These are phyloP conservation scores for Octodon degus DNA, from an alignment of 2,113 vertebrate species.

Conservation along the genomic window DNA sequence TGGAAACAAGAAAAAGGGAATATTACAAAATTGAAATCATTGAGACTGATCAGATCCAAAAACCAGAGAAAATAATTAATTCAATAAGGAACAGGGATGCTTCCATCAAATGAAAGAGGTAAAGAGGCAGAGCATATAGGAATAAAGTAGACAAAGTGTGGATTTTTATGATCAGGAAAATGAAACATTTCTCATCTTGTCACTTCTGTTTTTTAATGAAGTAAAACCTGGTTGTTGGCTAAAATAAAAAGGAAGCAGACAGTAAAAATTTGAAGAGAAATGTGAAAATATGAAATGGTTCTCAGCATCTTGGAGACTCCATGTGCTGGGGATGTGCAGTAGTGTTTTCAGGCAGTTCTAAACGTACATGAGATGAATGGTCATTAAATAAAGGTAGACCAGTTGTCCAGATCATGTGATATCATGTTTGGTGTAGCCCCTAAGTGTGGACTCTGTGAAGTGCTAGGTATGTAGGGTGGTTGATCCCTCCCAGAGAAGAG, in stretches of 20 bases:
- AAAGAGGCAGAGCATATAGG: neutral
- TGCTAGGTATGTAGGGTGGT: neutral
- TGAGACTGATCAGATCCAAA: neutral
- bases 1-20: neutral
- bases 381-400: constrained; percentile 4
- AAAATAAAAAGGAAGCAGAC: constrained; percentile 36
- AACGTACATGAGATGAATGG: neutral
- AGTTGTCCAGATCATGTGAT: neutral
- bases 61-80: neutral
- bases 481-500: neutral
- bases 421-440: neutral
- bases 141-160: neutral
- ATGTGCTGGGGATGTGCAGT: neutral
- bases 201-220: constrained; percentile 15
- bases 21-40: neutral
- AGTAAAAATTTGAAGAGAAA: constrained; percentile 21
- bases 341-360: neutral
- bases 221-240: neutral
- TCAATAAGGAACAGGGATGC: neutral
- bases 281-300: neutral
- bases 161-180: neutral
- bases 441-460: rapidly evolving
- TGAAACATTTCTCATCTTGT: neutral
- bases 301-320: neutral
- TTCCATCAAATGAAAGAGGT: neutral